Evolutionary conservation across 2,797 vertebrate species (phyloP).

Genomic region (Cottoperca gobio): DNA sequence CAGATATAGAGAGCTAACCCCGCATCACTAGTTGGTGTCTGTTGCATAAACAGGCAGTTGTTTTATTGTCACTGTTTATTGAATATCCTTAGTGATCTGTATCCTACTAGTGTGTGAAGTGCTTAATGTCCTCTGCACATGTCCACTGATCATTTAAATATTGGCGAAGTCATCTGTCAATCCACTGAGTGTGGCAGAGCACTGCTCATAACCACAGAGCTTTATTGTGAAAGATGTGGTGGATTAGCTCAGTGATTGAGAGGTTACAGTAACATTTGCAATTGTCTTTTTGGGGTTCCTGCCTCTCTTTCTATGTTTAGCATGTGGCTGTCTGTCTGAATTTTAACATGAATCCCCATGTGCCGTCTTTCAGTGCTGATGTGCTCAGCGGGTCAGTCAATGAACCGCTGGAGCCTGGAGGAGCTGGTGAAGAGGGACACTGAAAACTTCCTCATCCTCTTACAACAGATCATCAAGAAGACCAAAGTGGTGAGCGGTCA

Average conservation of each 20-base stretch:
- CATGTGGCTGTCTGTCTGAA: not conserved
- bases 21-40: not conserved
- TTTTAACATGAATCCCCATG: constrained; percentile 12
- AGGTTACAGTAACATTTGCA: not conserved
- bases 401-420: constrained; percentile 98
- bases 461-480: constrained; percentile 93
- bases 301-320: not conserved
- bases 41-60: not conserved
- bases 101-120: not conserved
- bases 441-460: constrained; percentile 92
- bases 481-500: constrained; percentile 88
- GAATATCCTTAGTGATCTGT: no score
- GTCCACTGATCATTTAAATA: not conserved
- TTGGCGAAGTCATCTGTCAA: not conserved
- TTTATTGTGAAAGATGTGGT: not conserved
- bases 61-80: not conserved
- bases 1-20: not conserved
- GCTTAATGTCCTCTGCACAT: not conserved
- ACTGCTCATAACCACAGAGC: not conserved
- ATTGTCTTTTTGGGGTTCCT: not conserved
- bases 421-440: constrained; percentile 96
- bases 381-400: constrained; percentile 89
- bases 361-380: constrained; percentile 71
- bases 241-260: not conserved
- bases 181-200: no score